Percentiles rank a stretch among this genome's conserved stretches.
Conservation (phyloP, 2,113 vertebrate genomes). For the Chrysemys picta region DNA sequence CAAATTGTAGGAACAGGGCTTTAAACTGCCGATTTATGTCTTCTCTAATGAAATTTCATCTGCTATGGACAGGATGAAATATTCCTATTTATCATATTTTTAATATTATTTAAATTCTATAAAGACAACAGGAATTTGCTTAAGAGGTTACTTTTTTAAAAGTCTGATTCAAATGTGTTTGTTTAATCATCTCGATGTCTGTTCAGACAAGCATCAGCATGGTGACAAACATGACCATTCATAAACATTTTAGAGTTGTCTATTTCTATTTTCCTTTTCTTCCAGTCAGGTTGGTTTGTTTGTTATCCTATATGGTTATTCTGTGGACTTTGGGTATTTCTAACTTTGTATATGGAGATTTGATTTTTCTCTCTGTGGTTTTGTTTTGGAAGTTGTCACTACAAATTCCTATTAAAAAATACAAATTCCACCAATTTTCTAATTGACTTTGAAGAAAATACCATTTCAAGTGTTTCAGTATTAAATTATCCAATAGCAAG, state of each 20-base stretch:
- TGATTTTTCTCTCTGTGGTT: neutral
- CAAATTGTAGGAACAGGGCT: neutral
- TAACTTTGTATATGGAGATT: neutral
- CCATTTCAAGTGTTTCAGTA: neutral
- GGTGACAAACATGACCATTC: neutral
- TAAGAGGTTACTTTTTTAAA: neutral
- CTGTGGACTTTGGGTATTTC: neutral
- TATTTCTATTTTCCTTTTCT: neutral
- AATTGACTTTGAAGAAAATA: constrained; percentile 21
- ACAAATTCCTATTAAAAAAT: neutral
- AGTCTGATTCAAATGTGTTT: neutral
- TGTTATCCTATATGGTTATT: neutral
- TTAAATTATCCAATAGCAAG: constrained; percentile 17
- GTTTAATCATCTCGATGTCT: neutral
- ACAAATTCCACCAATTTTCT: neutral
- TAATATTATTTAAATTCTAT: fast-evolving
- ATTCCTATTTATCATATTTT: fast-evolving
- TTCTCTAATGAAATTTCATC: fast-evolving
- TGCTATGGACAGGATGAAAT: neutral
- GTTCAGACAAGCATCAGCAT: neutral
- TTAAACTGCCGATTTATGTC: neutral
- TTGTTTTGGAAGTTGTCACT: constrained; percentile 3
- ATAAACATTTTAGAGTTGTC: neutral
- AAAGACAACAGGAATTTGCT: fast-evolving
- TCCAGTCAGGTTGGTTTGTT: neutral